Conservation (phyloP, 1,140 invertebrate genomes). For the Globodera ellingtonae region DNA sequence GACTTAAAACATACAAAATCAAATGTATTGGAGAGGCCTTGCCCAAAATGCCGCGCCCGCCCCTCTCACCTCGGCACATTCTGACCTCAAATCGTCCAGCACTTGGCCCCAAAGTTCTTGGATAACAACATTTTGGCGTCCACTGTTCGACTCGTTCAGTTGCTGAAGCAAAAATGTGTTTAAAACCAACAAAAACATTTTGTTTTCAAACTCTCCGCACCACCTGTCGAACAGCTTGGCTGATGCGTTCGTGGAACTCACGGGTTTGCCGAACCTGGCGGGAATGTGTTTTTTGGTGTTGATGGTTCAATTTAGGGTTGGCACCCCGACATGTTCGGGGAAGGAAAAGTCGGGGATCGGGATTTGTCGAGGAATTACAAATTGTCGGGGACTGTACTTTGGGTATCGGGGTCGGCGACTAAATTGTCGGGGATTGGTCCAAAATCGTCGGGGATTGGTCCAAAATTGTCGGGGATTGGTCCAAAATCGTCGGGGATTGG, state of each 20-base stretch:
- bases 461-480: too few relatives aligned
- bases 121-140: conserved; percentile 30
- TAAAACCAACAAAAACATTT: not conserved
- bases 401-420: too few relatives aligned
- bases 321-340: too few relatives aligned
- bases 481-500: too few relatives aligned
- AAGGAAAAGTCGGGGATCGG: too few relatives aligned
- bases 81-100: conserved; percentile 40
- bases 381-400: too few relatives aligned
- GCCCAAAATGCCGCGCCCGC: not conserved
- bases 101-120: conserved; percentile 45
- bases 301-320: too few relatives aligned
- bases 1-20: conserved; percentile 25
- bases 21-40: not conserved
- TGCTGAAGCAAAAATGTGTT: not conserved
- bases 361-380: too few relatives aligned
- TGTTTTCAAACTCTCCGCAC: not conserved
- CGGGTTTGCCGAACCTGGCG: conserved; percentile 8
- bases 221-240: conserved; percentile 32
- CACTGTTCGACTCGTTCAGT: conserved; percentile 25
- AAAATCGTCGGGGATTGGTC: too few relatives aligned
- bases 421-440: too few relatives aligned
- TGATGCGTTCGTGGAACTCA: conserved; percentile 44
- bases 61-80: conserved; percentile 37
- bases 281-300: not conserved